Percentiles rank a stretch among this genome's conserved stretches.
These are phyloP conservation scores for Eumacrocentrus americanus DNA, from an alignment of 2,888 invertebrate species.

Conservation along the genomic window DNA sequence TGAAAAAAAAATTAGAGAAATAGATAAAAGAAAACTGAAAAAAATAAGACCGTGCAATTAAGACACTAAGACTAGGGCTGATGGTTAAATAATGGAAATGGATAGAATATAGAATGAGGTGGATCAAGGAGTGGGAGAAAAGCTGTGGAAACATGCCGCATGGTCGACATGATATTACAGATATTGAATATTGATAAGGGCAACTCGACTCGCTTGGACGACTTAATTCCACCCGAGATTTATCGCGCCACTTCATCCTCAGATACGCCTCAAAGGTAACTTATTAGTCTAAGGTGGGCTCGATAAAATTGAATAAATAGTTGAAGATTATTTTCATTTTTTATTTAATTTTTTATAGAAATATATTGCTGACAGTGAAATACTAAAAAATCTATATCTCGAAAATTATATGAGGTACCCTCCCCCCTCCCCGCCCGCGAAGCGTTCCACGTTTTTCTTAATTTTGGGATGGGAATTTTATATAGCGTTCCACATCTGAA, in stretches of 20 bases:
- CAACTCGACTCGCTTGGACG: slow-evolving; percentile 26
- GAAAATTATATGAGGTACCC: too few relatives aligned
- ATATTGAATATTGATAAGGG: slow-evolving; percentile 44
- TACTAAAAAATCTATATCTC: too few relatives aligned
- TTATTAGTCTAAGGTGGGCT: slow-evolving; percentile 17
- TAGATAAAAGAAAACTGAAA: too few relatives aligned
- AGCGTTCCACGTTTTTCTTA: too few relatives aligned
- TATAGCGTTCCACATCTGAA: too few relatives aligned
- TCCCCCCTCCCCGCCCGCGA: too few relatives aligned
- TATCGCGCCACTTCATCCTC: slow-evolving; percentile 27
- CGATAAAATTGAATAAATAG: background rate
- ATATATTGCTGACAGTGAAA: too few relatives aligned
- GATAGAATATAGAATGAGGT: slow-evolving; percentile 18
- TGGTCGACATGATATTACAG: slow-evolving; percentile 32
- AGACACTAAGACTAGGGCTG: slow-evolving; percentile 1
- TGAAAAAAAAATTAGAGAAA: too few relatives aligned
- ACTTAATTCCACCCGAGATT: slow-evolving; percentile 40
- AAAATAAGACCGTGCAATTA: slow-evolving; percentile 2
- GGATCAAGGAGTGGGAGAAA: background rate
- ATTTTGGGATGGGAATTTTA: too few relatives aligned
- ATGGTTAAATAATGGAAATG: slow-evolving; percentile 17
- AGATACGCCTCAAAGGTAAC: slow-evolving; percentile 6
- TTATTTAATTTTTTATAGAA: too few relatives aligned
- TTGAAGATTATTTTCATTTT: background rate
- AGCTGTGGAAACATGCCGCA: slow-evolving; percentile 12